Conservation (phyloP, 2,797 vertebrate species). For the Gymnoscopelus microlampas region DNA sequence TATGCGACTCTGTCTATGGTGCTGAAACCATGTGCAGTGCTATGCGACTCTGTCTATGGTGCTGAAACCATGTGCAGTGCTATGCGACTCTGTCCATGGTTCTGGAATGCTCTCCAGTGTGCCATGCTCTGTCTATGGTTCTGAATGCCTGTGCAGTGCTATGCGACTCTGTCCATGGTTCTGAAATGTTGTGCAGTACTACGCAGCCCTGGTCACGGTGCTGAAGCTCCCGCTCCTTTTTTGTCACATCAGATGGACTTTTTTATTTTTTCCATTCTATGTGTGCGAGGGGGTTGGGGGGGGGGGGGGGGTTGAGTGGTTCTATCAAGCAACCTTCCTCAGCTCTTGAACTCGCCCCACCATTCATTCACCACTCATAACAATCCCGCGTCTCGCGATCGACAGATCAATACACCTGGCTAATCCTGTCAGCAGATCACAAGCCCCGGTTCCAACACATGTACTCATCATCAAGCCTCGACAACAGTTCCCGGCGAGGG, state of each 20-base stretch:
- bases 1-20: conserved; percentile 62
- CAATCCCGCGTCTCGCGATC: conserved; percentile 34
- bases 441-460: conserved; percentile 31
- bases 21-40: conserved; percentile 40
- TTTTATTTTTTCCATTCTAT: too few relatives aligned
- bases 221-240: conserved; percentile 38
- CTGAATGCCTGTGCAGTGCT: conserved; percentile 39
- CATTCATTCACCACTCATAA: conserved; percentile 41
- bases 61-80: conserved; percentile 40
- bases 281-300: not conserved
- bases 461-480: conserved; percentile 37
- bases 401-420: conserved; percentile 55
- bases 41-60: conserved; percentile 58
- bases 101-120: too few relatives aligned
- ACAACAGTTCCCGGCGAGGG: conserved; percentile 23
- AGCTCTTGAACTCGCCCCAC: conserved; percentile 40
- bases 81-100: conserved; percentile 51
- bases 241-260: conserved; percentile 15
- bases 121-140: conserved; percentile 62
- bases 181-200: conserved; percentile 39
- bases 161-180: conserved; percentile 59
- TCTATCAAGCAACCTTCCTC: conserved; percentile 44
- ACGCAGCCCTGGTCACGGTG: conserved; percentile 50
- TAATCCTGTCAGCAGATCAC: conserved; percentile 52
- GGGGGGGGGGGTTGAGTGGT: conserved; percentile 20